Conservation (phyloP, 2,113 vertebrate genomes). For the Peromyscus californicus region DNA sequence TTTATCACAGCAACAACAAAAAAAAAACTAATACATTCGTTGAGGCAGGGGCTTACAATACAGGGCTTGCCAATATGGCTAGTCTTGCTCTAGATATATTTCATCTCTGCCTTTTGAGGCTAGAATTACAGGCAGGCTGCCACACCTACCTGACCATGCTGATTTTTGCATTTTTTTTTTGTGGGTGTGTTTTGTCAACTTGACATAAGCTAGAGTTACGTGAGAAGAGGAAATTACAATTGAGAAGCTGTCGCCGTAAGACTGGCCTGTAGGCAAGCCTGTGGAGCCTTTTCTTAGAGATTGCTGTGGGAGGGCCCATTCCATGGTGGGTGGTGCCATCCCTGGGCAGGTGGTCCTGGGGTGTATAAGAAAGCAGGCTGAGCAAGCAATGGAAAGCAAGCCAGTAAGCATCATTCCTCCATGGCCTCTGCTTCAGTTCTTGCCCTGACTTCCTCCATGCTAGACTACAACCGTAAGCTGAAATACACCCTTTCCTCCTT, state of each 20-base stretch:
- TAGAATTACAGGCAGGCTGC: neutral
- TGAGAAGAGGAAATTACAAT: neutral
- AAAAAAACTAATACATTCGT: neutral
- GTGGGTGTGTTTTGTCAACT: neutral
- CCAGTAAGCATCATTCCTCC: neutral
- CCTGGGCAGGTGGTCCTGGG: neutral
- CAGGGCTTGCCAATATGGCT: neutral
- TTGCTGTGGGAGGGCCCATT: neutral
- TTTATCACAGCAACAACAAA: neutral
- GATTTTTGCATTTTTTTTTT: neutral
- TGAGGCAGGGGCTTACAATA: neutral
- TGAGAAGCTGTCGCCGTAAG: neutral
- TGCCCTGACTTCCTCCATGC: neutral
- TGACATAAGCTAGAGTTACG: neutral
- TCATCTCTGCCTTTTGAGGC: neutral
- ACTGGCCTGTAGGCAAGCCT: neutral
- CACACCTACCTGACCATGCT: neutral
- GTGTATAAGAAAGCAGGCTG: neutral
- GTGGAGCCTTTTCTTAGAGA: neutral
- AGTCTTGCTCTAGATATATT: neutral
- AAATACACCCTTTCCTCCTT: neutral
- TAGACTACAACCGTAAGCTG: neutral
- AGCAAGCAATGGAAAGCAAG: neutral
- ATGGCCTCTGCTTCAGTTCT: neutral
- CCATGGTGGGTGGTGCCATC: neutral